Conservation (phyloP, 2,113 vertebrate species). For the Oryzias woworae region DNA sequence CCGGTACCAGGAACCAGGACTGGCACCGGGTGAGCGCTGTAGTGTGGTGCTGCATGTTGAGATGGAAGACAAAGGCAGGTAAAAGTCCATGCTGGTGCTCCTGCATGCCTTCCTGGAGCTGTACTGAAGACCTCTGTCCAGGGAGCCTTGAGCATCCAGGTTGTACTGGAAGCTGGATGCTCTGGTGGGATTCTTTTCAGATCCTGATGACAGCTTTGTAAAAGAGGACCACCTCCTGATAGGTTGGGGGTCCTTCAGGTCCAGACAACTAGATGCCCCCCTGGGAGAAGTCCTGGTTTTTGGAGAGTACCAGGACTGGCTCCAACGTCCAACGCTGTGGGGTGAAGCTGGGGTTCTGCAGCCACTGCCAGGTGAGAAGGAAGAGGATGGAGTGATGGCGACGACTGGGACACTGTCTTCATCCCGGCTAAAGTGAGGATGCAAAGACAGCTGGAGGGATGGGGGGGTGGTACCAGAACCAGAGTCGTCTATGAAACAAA, state of each 20-base stretch:
- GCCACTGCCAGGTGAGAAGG: conserved; percentile 70
- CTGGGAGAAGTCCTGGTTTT: conserved; percentile 32
- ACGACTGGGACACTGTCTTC: conserved; percentile 72
- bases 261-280: conserved; percentile 71
- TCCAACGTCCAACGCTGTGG: conserved; percentile 64
- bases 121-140: conserved; percentile 73
- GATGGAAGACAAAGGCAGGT: conserved; percentile 68
- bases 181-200: conserved; percentile 56
- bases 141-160: conserved; percentile 68
- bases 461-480: conserved; percentile 86
- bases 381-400: conserved; percentile 81
- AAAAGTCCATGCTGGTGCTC: conserved; percentile 74
- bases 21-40: conserved; percentile 73
- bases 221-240: conserved; percentile 89
- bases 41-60: conserved; percentile 69
- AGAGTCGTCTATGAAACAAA: conserved; percentile 84
- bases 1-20: conserved; percentile 82
- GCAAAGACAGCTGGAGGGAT: conserved; percentile 40
- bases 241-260: conserved; percentile 86
- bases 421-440: conserved; percentile 71
- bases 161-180: conserved; percentile 39
- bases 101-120: conserved; percentile 74
- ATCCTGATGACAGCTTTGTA: conserved; percentile 57
- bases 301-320: conserved; percentile 69
- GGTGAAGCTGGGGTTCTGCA: conserved; percentile 56